Percentiles rank a stretch among this genome's conserved stretches.
Conservation (phyloP, 2,797 vertebrate species). For the Mormyrops attenuatus region DNA sequence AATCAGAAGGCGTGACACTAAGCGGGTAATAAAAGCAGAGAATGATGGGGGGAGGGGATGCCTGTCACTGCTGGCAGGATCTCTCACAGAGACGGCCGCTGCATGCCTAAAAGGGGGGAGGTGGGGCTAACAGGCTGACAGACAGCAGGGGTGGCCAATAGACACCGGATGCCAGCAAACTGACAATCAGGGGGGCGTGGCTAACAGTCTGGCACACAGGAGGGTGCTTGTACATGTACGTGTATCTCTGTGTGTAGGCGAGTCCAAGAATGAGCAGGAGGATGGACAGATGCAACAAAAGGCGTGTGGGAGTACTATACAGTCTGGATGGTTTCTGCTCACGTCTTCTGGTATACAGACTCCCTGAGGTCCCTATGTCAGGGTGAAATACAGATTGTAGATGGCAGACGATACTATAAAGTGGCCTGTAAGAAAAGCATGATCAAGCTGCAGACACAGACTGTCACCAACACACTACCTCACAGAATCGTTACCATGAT, state of each 20-base stretch:
- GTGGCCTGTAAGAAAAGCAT: background rate
- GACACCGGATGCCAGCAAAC: background rate
- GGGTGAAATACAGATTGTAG: background rate
- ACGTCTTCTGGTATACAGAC: constrained; percentile 15
- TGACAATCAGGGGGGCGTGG: background rate
- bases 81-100: background rate
- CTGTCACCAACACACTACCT: background rate
- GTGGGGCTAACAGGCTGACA: background rate
- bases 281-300: background rate
- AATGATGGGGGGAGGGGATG: background rate
- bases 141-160: background rate
- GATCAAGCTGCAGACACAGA: background rate
- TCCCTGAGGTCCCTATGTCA: background rate
- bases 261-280: background rate
- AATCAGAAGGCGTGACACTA: background rate
- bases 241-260: background rate
- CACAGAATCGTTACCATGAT: background rate
- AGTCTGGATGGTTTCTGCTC: constrained; percentile 62
- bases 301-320: constrained; percentile 49
- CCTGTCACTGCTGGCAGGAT: background rate
- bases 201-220: background rate
- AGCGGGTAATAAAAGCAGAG: constrained; percentile 21
- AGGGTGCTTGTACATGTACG: background rate
- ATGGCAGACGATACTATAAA: background rate
- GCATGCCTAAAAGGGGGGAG: background rate